phyloP scores from a whole-genome alignment of 2,113 vertebrate species.

The Bungarus multicinctus region DNA sequence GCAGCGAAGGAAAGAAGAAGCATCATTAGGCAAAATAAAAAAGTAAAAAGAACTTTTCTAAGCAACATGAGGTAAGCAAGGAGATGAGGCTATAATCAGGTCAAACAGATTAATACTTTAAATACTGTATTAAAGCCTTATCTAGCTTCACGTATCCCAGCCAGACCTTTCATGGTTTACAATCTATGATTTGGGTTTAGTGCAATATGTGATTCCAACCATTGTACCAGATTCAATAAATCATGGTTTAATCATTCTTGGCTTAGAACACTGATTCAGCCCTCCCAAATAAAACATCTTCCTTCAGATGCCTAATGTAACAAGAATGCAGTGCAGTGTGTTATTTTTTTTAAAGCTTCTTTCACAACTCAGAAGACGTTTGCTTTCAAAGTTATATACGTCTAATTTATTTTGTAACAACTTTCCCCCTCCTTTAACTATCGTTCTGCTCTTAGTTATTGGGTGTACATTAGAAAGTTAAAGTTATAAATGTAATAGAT shows the following conservation, averaged over 20 bases:
- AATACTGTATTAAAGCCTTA: background rate
- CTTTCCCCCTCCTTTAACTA: background rate
- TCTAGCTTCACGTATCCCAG: background rate
- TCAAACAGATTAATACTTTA: background rate
- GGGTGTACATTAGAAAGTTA: slow-evolving; percentile 19
- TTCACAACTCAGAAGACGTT: slow-evolving; percentile 1
- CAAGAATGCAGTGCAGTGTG: background rate
- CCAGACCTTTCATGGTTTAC: background rate
- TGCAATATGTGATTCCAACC: background rate
- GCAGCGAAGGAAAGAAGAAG: background rate
- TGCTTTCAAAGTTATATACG: slow-evolving; percentile 19
- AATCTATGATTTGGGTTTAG: background rate
- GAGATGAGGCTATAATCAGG: background rate
- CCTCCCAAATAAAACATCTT: background rate
- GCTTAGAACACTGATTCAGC: background rate
- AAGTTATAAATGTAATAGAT: slow-evolving; percentile 52
- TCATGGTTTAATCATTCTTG: background rate
- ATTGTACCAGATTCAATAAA: background rate
- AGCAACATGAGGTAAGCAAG: background rate
- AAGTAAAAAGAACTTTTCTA: background rate
- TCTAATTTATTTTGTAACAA: slow-evolving; percentile 44
- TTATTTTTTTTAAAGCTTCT: background rate
- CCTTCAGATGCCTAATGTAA: background rate
- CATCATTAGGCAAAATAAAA: background rate
- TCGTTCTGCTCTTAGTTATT: slow-evolving; percentile 49